phyloP scores from a whole-genome alignment of 2,888 invertebrate species.

The Caenorhabditis plicata region DNA sequence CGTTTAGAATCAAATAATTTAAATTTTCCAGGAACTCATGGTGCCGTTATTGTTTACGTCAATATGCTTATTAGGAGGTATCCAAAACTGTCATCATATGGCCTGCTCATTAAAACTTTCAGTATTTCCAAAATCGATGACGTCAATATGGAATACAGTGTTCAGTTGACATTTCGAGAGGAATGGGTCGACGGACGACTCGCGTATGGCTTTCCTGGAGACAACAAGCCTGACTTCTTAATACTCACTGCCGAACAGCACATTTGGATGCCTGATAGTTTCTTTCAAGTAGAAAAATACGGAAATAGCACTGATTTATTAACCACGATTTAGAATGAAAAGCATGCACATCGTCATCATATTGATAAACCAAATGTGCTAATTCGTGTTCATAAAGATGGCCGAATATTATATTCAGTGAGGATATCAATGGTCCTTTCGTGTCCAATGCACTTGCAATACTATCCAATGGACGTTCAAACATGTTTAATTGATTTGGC shows the following conservation, averaged over 20 bases:
- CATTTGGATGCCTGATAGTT: conserved; percentile 95
- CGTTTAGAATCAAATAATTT: neutral
- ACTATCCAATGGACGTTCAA: conserved; percentile 84
- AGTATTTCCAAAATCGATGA: conserved; percentile 65
- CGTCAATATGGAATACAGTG: conserved; percentile 72
- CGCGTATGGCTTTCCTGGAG: conserved; percentile 52
- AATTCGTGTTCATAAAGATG: conserved; percentile 84
- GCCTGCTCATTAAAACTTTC: neutral
- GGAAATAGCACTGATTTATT: neutral
- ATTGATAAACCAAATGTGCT: conserved; percentile 76
- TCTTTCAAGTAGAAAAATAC: conserved; percentile 70
- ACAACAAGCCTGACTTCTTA: conserved; percentile 54
- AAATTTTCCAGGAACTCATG: conserved; percentile 47
- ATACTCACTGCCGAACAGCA: conserved; percentile 72
- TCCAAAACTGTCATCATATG: conserved; percentile 22
- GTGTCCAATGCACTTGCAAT: conserved; percentile 87
- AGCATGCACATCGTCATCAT: conserved; percentile 79
- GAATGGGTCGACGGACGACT: conserved; percentile 90
- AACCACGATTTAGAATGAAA: conserved; percentile 78
- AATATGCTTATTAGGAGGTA: conserved; percentile 64
- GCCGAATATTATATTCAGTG: conserved; percentile 60
- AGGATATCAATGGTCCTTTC: conserved; percentile 91
- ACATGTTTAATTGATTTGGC: conserved; percentile 91
- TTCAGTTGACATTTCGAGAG: conserved; percentile 93
- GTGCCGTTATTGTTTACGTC: conserved; percentile 60